Evolutionary conservation across 1,140 invertebrate species (phyloP).

Genomic region (Papilio aristodemus): DNA sequence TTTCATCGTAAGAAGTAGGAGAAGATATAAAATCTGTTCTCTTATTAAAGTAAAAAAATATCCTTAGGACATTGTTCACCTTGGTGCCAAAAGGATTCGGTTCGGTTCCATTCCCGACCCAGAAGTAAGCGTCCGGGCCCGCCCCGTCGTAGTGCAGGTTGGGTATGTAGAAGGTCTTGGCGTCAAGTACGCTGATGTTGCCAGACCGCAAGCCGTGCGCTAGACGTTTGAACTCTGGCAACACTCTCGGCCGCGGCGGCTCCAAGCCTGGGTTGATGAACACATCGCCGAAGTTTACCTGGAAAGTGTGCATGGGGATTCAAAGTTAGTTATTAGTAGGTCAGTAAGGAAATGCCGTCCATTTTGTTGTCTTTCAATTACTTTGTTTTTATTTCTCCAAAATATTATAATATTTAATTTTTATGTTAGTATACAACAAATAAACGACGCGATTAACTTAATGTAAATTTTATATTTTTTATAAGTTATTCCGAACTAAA

Average conservation of each 20-base stretch:
- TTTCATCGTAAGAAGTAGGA: too few species aligned
- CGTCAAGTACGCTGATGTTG: slow-evolving; percentile 94
- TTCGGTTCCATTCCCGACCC: slow-evolving; percentile 92
- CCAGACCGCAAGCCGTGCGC: slow-evolving; percentile 93
- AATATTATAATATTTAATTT: too few species aligned
- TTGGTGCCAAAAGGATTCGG: slow-evolving; percentile 91
- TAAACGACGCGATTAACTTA: too few species aligned
- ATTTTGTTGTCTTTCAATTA: too few species aligned
- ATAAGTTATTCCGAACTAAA: too few species aligned
- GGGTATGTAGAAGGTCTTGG: slow-evolving; percentile 95
- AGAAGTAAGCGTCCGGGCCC: slow-evolving; percentile 95
- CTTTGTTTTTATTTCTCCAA: too few species aligned
- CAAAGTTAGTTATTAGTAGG: too few species aligned
- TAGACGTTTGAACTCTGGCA: slow-evolving; percentile 91
- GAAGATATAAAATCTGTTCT: too few species aligned
- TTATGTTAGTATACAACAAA: too few species aligned
- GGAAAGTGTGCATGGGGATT: slow-evolving; percentile 34
- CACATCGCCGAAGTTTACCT: slow-evolving; percentile 94
- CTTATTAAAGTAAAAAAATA: too few species aligned
- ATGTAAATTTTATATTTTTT: too few species aligned
- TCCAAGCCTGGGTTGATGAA: slow-evolving; percentile 88
- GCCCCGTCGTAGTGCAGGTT: slow-evolving; percentile 95
- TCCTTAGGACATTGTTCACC: slow-evolving; percentile 76
- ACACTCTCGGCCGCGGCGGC: slow-evolving; percentile 86
- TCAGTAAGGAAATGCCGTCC: too few species aligned